These are phyloP conservation scores for Zophobas morio DNA, from an alignment of 1,140 invertebrate species.

Conservation along the genomic window DNA sequence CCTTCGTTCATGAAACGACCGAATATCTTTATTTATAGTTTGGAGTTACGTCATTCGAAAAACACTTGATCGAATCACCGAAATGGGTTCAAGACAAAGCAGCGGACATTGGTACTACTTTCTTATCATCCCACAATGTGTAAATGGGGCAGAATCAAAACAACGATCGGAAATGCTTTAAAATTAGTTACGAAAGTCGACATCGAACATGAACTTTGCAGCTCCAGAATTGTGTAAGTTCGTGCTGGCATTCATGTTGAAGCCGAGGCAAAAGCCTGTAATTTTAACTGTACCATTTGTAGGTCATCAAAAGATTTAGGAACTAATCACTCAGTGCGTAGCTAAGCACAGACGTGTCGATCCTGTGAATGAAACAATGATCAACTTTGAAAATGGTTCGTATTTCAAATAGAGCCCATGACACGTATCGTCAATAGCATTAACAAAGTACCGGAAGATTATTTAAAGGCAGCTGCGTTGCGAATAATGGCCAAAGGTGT, in stretches of 20 bases:
- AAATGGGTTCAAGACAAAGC: too few relatives aligned
- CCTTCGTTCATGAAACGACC: too few relatives aligned
- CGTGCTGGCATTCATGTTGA: conserved; percentile 9
- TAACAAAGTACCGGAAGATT: conserved; percentile 29
- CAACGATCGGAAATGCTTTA: too few relatives aligned
- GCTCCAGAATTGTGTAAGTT: neutral
- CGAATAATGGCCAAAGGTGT: conserved; percentile 17
- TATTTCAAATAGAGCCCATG: conserved; percentile 17
- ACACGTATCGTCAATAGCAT: conserved; percentile 7
- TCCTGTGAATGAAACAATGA: conserved; percentile 1
- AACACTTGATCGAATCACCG: too few relatives aligned
- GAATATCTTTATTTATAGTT: too few relatives aligned
- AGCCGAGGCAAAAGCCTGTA: neutral
- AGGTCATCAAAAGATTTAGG: conserved; percentile 10
- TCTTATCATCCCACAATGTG: too few relatives aligned
- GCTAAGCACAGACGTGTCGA: too few relatives aligned
- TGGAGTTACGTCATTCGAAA: too few relatives aligned
- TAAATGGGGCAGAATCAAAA: too few relatives aligned
- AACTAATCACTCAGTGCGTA: neutral
- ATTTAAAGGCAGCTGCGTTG: neutral
- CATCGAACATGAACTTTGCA: too few relatives aligned
- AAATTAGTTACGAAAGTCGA: too few relatives aligned
- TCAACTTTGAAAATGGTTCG: neutral
- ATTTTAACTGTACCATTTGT: conserved; percentile 7
- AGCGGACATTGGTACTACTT: too few relatives aligned